Conservation (phyloP, 92 coral and sea anemone genomes). For the Siderastrea siderea region DNA sequence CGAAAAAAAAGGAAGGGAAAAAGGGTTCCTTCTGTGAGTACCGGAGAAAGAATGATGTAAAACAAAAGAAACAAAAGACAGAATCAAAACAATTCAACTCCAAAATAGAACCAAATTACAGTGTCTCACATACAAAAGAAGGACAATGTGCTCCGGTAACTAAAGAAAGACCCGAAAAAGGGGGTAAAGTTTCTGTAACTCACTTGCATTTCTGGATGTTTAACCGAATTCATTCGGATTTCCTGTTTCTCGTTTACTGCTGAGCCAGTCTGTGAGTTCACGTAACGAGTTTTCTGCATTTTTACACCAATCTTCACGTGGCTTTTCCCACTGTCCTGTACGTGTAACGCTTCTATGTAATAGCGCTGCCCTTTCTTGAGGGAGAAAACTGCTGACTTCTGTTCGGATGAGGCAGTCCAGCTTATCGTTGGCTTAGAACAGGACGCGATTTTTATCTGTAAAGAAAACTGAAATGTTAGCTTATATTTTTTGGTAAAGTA, state of each 20-base stretch:
- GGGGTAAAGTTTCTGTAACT: background rate
- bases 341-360: constrained; percentile 81
- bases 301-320: constrained; percentile 81
- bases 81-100: too few species aligned
- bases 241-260: constrained; percentile 89
- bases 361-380: constrained; percentile 75
- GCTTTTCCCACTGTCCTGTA: constrained; percentile 69
- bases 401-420: constrained; percentile 77
- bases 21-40: too few species aligned
- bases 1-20: too few species aligned
- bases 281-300: constrained; percentile 78
- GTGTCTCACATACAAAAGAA: too few species aligned
- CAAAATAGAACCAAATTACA: too few species aligned
- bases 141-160: background rate
- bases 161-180: background rate
- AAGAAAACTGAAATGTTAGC: background rate
- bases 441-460: constrained; percentile 83
- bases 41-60: too few species aligned
- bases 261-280: constrained; percentile 76
- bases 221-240: constrained; percentile 53
- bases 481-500: background rate
- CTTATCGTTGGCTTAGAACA: constrained; percentile 71
- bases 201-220: constrained; percentile 83
- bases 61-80: too few species aligned
- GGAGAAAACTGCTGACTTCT: constrained; percentile 78